Conservation (phyloP, 2,113 vertebrate species). For the Bungarus multicinctus region DNA sequence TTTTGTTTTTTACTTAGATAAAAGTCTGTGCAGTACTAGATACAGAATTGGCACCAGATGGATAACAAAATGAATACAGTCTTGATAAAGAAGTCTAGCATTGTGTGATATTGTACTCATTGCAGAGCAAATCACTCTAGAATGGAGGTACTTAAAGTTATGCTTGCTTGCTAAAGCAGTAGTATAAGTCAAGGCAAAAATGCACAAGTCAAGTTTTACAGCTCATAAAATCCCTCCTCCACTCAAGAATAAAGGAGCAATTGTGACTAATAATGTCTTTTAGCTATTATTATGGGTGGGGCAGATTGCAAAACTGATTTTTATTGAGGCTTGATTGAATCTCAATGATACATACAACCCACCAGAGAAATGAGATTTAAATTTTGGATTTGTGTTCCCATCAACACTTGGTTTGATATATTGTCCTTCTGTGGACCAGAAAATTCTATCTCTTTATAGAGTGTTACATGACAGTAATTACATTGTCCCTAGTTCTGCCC, state of each 20-base stretch:
- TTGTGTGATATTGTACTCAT: not conserved
- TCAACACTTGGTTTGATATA: slow-evolving; percentile 3
- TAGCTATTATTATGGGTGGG: not conserved
- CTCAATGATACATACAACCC: not conserved
- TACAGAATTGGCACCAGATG: not conserved
- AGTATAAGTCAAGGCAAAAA: not conserved
- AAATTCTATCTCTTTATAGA: too few species aligned
- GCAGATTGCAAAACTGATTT: not conserved
- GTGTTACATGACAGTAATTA: not conserved
- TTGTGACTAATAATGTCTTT: not conserved
- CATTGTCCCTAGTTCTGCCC: not conserved
- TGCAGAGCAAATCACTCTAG: not conserved
- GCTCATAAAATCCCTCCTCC: not conserved
- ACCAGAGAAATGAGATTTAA: not conserved
- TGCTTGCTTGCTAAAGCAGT: not conserved
- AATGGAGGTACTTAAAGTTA: not conserved
- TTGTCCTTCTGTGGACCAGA: not conserved
- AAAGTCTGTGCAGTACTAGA: not conserved
- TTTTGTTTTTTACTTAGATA: not conserved
- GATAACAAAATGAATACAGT: not conserved
- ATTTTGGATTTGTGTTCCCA: not conserved
- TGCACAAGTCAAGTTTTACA: not conserved
- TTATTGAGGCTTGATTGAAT: not conserved
- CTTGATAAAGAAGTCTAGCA: not conserved
- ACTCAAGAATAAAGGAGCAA: slow-evolving; percentile 3